Conservation (phyloP, 2,888 invertebrate species). For the Andrena bicolor region DNA sequence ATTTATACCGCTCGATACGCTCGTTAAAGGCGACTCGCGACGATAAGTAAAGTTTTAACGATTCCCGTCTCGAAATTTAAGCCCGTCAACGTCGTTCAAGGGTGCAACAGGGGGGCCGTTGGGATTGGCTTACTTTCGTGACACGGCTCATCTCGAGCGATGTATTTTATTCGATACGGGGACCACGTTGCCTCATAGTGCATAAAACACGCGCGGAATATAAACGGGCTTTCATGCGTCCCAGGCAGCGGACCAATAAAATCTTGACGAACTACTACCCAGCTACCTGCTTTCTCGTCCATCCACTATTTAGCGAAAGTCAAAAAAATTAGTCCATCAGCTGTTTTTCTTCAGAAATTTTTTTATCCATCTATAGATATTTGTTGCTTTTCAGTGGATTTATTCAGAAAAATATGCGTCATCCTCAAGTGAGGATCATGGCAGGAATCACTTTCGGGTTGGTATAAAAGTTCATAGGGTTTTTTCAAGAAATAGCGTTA, state of each 20-base stretch:
- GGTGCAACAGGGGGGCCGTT: neutral
- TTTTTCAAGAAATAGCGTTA: too few species aligned
- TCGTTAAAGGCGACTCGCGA: too few species aligned
- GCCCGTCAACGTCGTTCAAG: neutral
- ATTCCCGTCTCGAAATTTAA: neutral
- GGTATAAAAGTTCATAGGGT: too few species aligned
- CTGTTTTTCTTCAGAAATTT: too few species aligned
- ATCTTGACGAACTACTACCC: slow-evolving; percentile 18
- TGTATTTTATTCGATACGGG: slow-evolving; percentile 9
- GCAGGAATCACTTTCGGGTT: too few species aligned
- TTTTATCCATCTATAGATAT: too few species aligned
- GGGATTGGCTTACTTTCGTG: slow-evolving; percentile 15
- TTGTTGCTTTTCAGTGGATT: too few species aligned
- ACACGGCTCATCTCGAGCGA: slow-evolving; percentile 5
- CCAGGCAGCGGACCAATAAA: slow-evolving; percentile 23
- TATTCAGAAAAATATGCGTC: too few species aligned
- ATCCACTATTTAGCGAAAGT: neutral
- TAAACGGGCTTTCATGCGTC: slow-evolving; percentile 33
- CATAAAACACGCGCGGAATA: slow-evolving; percentile 21
- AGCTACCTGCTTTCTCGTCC: neutral
- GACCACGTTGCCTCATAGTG: neutral
- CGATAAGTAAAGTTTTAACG: slow-evolving; percentile 3
- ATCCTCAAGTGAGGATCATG: too few species aligned
- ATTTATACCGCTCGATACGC: neutral
- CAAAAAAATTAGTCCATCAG: too few species aligned